Evolutionary conservation across 2,888 invertebrate genomes (phyloP), one percentile per base, ranked within the genome.

Genomic region (Phortica okadai): DNA sequence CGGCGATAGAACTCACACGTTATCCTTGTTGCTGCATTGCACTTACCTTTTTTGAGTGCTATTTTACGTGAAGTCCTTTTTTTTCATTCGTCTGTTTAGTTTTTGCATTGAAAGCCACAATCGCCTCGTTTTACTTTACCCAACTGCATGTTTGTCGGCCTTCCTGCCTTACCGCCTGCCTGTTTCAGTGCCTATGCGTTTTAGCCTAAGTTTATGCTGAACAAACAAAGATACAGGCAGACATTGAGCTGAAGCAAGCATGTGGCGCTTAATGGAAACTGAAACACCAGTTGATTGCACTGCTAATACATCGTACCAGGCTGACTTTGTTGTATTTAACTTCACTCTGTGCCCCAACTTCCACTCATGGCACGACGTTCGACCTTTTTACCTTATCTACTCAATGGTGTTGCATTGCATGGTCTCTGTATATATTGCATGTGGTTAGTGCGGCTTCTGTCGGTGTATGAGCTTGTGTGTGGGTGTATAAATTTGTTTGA

Each of bases 211-310:
- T 58, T n/a, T 62, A 25, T 66, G 8, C 78, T 74, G 76, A 74
- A 80, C 67, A 69, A 69, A 66, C 66, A 66, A 42, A 66, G 42
- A 66, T 41, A 75, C 81, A 50, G 54, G 58, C 59, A 42, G 41
- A 67, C 73, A 56, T 58, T 54, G 44, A 41, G 44, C 70, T 74
- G 74, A 44, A 76, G 62, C 50, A 73, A 69, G 67, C 54, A 50
- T 70, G 70, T n/a, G 14, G 14, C 73, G 44, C 80, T 82, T 83
- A 82, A 86, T 86, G 84, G 83, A 82, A 87, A 87, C 83, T 82
- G 86, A 89, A 88, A 89, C 89, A 89, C 89, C 89, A 89, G 89
- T 89, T 89, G 89, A 89, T 89, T 89, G 88, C 82, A 50, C 21
- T 50, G 70, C 70, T 70, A 70, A 70, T 70, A 70, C 33, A 33